Conservation (phyloP, 2,113 vertebrate species). For the Onychostruthus taczanowskii region DNA sequence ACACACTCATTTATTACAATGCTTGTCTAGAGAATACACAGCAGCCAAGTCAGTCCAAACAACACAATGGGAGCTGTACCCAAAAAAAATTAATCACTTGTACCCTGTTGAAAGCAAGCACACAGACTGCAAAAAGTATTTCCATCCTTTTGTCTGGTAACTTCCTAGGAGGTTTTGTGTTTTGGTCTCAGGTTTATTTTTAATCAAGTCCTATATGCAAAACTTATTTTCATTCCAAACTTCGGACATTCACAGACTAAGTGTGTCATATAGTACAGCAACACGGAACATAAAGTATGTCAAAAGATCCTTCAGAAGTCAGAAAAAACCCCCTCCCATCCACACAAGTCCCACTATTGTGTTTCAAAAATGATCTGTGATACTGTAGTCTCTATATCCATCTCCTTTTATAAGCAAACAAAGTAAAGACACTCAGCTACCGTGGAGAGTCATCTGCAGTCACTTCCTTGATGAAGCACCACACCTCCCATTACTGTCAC, state of each 20-base stretch:
- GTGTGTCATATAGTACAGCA: background rate
- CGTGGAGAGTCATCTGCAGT: fast-evolving
- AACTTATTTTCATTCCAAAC: background rate
- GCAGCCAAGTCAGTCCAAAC: background rate
- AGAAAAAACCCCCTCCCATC: background rate
- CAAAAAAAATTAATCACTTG: background rate
- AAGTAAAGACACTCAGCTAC: background rate
- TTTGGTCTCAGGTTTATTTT: background rate
- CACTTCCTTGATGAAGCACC: background rate
- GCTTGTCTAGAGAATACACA: background rate
- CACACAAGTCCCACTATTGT: fast-evolving
- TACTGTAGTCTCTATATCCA: background rate
- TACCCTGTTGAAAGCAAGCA: background rate
- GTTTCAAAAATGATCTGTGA: background rate
- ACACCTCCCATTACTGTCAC: background rate
- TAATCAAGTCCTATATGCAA: background rate
- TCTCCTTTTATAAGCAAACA: background rate
- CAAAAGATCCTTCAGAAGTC: background rate
- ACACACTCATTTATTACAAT: background rate
- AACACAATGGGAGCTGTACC: background rate
- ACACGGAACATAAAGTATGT: background rate
- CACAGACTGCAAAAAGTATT: background rate
- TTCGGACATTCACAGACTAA: background rate
- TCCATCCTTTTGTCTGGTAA: background rate
- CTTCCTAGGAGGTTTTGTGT: background rate